Evolutionary conservation across 2,113 vertebrate genomes (phyloP).

Genomic region (Sebastes schlegelii): DNA sequence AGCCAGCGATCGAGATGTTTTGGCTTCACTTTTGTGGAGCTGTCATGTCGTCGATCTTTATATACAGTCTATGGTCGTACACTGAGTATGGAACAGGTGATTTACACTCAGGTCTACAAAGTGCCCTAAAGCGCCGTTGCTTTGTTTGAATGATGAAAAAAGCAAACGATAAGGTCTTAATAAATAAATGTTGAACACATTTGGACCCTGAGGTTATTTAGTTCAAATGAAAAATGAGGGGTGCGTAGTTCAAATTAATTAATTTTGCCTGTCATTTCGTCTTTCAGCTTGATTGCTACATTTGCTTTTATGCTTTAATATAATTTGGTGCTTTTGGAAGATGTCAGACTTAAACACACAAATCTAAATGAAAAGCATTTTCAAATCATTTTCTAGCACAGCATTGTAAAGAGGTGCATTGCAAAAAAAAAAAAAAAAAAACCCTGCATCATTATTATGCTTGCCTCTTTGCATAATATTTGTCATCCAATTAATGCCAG

Average conservation of each 20-base stretch:
- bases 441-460: slow-evolving; percentile 34
- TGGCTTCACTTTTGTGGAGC: too few relatives aligned
- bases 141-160: slow-evolving; percentile 30
- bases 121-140: slow-evolving; percentile 10
- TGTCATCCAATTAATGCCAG: slow-evolving; percentile 41
- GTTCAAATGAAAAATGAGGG: slow-evolving; percentile 55
- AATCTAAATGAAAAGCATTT: slow-evolving; percentile 69
- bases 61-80: too few relatives aligned
- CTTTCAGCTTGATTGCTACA: slow-evolving; percentile 50
- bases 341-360: slow-evolving; percentile 56
- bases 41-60: too few relatives aligned
- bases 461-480: slow-evolving; percentile 56
- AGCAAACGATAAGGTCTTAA: slow-evolving; percentile 40
- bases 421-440: neutral
- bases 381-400: slow-evolving; percentile 56
- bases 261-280: slow-evolving; percentile 57
- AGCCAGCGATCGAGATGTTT: too few relatives aligned
- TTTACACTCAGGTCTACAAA: slow-evolving; percentile 31
- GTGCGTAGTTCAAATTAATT: slow-evolving; percentile 62
- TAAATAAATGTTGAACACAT: slow-evolving; percentile 28
- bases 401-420: slow-evolving; percentile 16
- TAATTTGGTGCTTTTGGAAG: slow-evolving; percentile 58
- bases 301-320: slow-evolving; percentile 57
- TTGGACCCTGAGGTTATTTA: slow-evolving; percentile 59
- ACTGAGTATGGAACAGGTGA: neutral